Conservation (phyloP, 2,797 vertebrate genomes). For the Spinibarbus caldwelli region DNA sequence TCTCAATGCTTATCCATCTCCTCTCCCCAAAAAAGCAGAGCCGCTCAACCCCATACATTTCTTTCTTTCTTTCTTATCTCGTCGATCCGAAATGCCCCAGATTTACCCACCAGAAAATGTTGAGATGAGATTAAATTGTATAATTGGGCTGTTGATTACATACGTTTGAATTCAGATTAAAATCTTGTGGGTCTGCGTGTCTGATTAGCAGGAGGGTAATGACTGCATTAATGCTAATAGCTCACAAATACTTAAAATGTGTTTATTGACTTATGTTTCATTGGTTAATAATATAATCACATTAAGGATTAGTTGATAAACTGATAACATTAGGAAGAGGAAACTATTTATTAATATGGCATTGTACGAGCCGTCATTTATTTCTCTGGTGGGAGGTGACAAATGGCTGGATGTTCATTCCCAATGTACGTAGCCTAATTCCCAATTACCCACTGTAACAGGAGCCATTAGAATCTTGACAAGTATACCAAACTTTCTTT, state of each 20-base stretch:
- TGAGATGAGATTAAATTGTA: background rate
- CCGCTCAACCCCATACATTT: background rate
- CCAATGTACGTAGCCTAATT: slow-evolving; percentile 71
- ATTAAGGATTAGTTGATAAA: slow-evolving; percentile 31
- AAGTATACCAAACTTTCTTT: slow-evolving; percentile 77
- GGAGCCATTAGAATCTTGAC: slow-evolving; percentile 74
- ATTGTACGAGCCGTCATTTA: background rate
- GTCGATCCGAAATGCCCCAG: background rate
- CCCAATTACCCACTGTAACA: slow-evolving; percentile 68
- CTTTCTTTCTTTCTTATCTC: background rate
- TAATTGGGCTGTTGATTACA: slow-evolving; percentile 35
- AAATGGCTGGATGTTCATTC: slow-evolving; percentile 43
- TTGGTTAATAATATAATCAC: slow-evolving; percentile 32
- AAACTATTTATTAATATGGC: background rate
- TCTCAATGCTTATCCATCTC: slow-evolving; percentile 37
- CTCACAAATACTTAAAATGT: slow-evolving; percentile 26
- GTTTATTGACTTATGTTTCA: slow-evolving; percentile 23
- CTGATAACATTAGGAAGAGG: background rate
- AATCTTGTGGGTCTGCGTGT: slow-evolving; percentile 1
- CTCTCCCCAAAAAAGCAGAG: background rate
- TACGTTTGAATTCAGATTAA: background rate
- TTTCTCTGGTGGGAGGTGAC: slow-evolving; percentile 12
- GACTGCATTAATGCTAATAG: slow-evolving; percentile 23
- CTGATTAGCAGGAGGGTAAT: slow-evolving; percentile 28
- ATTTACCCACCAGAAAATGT: background rate